These are phyloP conservation scores for Cetonia aurata DNA, from an alignment of 2,888 invertebrate species.

Conservation along the genomic window DNA sequence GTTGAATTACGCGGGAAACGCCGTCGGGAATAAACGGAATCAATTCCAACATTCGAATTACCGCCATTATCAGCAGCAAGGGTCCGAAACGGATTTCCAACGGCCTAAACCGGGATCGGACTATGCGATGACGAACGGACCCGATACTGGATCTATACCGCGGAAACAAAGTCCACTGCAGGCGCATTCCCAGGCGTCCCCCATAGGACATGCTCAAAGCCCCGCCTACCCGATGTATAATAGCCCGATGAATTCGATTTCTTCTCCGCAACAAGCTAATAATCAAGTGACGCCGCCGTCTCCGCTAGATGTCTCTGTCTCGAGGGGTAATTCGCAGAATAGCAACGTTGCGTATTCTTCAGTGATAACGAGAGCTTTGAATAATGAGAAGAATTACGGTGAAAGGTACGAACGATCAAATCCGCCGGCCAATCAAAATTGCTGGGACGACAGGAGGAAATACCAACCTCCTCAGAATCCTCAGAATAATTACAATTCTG, in stretches of 20 bases:
- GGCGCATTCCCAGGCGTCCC: constrained; percentile 79
- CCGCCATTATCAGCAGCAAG: constrained; percentile 73
- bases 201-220: constrained; percentile 80
- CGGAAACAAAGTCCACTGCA: constrained; percentile 78
- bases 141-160: constrained; percentile 75
- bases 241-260: constrained; percentile 83
- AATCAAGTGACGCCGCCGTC: constrained; percentile 74
- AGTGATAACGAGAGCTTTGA: constrained; percentile 82
- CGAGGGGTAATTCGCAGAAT: constrained; percentile 72
- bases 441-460: constrained; percentile 74
- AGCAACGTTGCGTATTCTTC: constrained; percentile 82
- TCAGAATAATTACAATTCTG: constrained; percentile 58
- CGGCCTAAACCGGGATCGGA: constrained; percentile 68
- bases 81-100: constrained; percentile 73
- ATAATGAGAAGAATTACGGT: constrained; percentile 71
- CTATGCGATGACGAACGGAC: constrained; percentile 61
- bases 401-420: constrained; percentile 69
- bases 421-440: constrained; percentile 62
- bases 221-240: constrained; percentile 88
- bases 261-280: constrained; percentile 79
- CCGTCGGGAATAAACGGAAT: constrained; percentile 66
- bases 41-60: constrained; percentile 69
- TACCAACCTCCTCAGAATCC: constrained; percentile 63
- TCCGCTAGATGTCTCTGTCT: constrained; percentile 78
- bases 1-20: constrained; percentile 73